Base-by-base conservation (phyloP, 2,113 vertebrate genomes). In the Furnarius figulus region DNA sequence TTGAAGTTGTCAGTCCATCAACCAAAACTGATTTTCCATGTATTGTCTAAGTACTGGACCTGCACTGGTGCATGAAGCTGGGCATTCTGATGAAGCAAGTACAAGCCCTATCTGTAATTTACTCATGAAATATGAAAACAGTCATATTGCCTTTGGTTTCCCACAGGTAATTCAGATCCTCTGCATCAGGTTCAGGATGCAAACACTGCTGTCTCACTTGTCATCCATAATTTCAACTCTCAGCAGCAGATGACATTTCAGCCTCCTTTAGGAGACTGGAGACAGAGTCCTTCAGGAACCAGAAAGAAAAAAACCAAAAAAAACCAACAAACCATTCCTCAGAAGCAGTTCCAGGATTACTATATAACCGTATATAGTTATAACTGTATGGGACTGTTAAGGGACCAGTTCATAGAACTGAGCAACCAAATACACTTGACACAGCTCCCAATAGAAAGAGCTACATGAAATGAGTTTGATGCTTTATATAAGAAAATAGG, bases 201-300 rank as follows among this genome's bases (percentile, higher is more conserved):
- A 72, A 53, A 81, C 14, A 3, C 44, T 58, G 68, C 78, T 27
- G 39, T 66, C 73, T 94, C 84, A 74, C 58, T 46, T 71, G 35
- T 74, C 44, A 63, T 30, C 17, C 70, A 50, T 50, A 95, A 91
- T 96, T 95, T 87, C 79, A 85, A 8, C 12, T 56, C 86, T 68
- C 61, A 63, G 93, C 95, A 94, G 96, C 78, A 96, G 87, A 88
- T 82, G 62, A 94, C 95, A 87, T 68, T 95, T 95, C 85, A 91
- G 39, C 89, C 16, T 78, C 81, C 89, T 92, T 77, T 66, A 82
- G 81, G 74, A 96, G 75, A 79, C 61, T 52, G 24, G 86, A 90
- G 23, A 1, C 77, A 85, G 39, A 93, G 9, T 67, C 75, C 78
- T 90, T 86, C 76, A 81, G 65, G 85, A 97, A 82, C 82, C 37